phyloP scores from a whole-genome alignment of 2,888 invertebrate species.

The Diaprepes abbreviatus region DNA sequence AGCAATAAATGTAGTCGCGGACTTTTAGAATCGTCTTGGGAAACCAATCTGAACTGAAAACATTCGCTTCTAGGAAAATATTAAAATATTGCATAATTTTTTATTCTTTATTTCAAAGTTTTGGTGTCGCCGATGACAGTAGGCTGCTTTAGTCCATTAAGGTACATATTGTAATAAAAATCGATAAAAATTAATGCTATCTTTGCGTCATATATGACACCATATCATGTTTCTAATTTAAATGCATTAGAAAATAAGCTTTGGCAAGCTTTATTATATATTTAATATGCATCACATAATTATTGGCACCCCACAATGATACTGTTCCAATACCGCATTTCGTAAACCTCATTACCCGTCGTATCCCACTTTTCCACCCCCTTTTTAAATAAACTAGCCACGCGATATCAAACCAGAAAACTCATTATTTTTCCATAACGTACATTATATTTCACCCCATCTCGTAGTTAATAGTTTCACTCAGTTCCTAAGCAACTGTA shows the following conservation, averaged over 20 bases:
- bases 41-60: no score
- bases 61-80: no score
- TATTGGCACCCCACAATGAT: conserved; percentile 1
- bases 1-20: no score
- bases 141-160: no score
- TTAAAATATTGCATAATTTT: no score
- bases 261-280: neutral
- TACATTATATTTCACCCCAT: conserved; percentile 13
- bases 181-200: no score
- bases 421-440: conserved; percentile 45
- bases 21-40: no score
- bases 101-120: no score
- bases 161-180: no score
- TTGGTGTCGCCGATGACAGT: no score
- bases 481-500: conserved; percentile 44
- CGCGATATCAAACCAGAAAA: conserved; percentile 32
- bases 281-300: neutral
- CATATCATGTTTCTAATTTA: neutral
- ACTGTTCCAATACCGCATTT: conserved; percentile 11
- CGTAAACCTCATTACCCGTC: conserved; percentile 13
- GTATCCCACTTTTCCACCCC: neutral
- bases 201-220: no score
- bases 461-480: conserved; percentile 35
- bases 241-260: neutral
- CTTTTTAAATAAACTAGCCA: conserved; percentile 30